Percentiles rank a stretch among this genome's conserved stretches.
These are phyloP conservation scores for Amphiprion clarkii DNA, from an alignment of 2,797 vertebrate genomes.

Conservation along the genomic window DNA sequence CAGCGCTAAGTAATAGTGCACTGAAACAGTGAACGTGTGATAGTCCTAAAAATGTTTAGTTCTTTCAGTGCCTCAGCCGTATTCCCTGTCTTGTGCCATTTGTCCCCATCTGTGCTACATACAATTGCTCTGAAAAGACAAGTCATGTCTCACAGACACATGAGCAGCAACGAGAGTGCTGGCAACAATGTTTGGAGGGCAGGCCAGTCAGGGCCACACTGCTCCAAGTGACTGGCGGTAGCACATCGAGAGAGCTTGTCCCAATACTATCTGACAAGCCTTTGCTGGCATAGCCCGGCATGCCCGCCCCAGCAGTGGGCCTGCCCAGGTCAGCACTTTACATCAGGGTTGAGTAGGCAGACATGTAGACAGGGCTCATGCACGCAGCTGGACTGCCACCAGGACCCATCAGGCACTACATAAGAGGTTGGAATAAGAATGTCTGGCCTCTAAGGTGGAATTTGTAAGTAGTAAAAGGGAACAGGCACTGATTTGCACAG, in stretches of 20 bases:
- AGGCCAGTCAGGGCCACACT: slow-evolving; percentile 32
- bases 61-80: background rate
- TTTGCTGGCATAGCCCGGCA: slow-evolving; percentile 59
- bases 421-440: slow-evolving; percentile 65
- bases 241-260: slow-evolving; percentile 50
- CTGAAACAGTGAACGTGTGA: no score
- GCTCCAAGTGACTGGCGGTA: slow-evolving; percentile 45
- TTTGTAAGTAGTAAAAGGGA: slow-evolving; percentile 67
- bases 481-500: slow-evolving; percentile 71
- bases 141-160: slow-evolving; percentile 24
- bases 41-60: no score
- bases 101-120: slow-evolving; percentile 25
- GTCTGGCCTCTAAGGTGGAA: slow-evolving; percentile 63
- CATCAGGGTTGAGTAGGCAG: slow-evolving; percentile 73
- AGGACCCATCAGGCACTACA: slow-evolving; percentile 47
- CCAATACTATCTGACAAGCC: slow-evolving; percentile 74
- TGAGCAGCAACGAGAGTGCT: slow-evolving; percentile 22
- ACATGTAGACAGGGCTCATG: slow-evolving; percentile 57
- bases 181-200: slow-evolving; percentile 23
- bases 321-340: slow-evolving; percentile 80
- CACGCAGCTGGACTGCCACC: slow-evolving; percentile 50
- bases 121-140: slow-evolving; percentile 31
- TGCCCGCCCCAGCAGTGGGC: slow-evolving; percentile 45
- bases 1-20: no score
- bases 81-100: background rate